Evolutionary conservation across 2,888 invertebrate genomes (phyloP), one percentile per base, ranked within the genome.

Genomic region (Athalia circularis): DNA sequence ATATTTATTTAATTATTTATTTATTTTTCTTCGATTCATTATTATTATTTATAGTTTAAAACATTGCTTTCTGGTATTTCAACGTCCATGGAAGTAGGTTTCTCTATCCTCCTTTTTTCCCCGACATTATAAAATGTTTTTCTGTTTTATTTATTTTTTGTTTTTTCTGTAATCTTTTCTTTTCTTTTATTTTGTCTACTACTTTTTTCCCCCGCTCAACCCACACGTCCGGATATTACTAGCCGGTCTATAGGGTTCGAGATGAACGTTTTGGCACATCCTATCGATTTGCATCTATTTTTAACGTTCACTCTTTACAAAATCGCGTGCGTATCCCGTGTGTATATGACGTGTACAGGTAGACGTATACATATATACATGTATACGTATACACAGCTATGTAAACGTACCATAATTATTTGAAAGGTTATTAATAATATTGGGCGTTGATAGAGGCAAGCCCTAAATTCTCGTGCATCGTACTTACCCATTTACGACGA

Each of bases 221-320:
- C 48, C 48, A 7, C 48, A 7, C 47, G 48, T 43, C 45, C 68
- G 11, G 52, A 54, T 11, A 43, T 68, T 54, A 29, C 29, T 0
- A 29, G 29, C 0, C 29, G 29, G 29, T 2, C 29, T 29, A 29
- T 29, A 68, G 52, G n/a, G 9, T 72, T 72, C 45, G 57, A 59
- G 59, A 57, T 57, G 6, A 72, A 9, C 72, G 72, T 72, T 72
- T 57, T 59, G 72, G 72, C 72, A 72, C 72, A 72, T 59, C 13
- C 72, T 59, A 72, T 72, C 52, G 72, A 72, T 72, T 59, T 59
- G 47, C 47, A 72, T 72, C 72, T 72, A 72, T 72, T 72, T 72
- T 72, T 45, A 59, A 59, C 72, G 47, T 45, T 59, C 15, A n/a
- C 57, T 59, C 57, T 48, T 43, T 29, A 72, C 57, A 5, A 13